Base-by-base conservation (phyloP, 2,888 invertebrate species). In the Eurytoma adleriae region DNA sequence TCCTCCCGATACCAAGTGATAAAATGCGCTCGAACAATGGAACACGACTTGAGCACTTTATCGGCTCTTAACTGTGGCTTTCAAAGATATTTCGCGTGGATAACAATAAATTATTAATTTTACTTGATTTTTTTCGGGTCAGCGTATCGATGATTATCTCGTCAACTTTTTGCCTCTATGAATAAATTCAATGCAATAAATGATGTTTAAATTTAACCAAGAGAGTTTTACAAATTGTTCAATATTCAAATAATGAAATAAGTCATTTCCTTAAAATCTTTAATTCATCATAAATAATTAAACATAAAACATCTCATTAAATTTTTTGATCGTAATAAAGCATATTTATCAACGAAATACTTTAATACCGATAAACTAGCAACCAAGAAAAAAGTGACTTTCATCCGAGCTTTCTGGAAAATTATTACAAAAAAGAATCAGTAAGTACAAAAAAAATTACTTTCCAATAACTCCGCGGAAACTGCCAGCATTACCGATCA, bases 1-100 rank as follows among this genome's bases (percentile, higher is more conserved):
- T 66, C 27, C 52, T 72, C n/a, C 24, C 27, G 59, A 72, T 72
- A 64, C 16, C 14, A 16, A 59, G 24, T 12, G 77, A 78, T 78
- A 67, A 78, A 73, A 62, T 7, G 12, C 24, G 14, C 16, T 7
- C 20, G 54, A n/a, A 68, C 61, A 67, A 72, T 59, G 61, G 18
- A 72, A 56, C 12, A n/a, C 16, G 5, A 62, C 40, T 71, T 5
- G 13, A 52, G 56, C 48, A 5, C 50, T 76, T 69, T 75, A 76
- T 67, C 68, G 16, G 50, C 18, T 61, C 59, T 59, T 10, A 2
- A 50, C 12, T 18, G 5, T 70, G 16, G 3, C 56, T 57, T 30
- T 14, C 10, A n/a, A 50, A 20, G 59, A 61, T 71, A 62, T 40
- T 73, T 56, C 14, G 27, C 12, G 10, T 1, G 14, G 54, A 12